These are phyloP conservation scores for Nephrotoma guestfalica DNA, from an alignment of 2,888 invertebrate genomes.

Conservation along the genomic window DNA sequence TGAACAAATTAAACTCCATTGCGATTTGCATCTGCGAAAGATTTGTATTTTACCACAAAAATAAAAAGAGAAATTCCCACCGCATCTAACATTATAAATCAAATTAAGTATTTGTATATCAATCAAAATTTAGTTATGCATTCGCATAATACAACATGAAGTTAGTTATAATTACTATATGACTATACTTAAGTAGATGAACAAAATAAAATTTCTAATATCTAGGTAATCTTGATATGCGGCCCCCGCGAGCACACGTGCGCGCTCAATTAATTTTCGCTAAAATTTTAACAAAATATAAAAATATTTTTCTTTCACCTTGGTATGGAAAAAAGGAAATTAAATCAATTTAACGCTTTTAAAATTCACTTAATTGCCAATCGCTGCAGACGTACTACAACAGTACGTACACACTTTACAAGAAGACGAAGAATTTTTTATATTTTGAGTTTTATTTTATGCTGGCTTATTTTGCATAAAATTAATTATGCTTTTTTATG, in stretches of 20 bases:
- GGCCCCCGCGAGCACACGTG: not conserved
- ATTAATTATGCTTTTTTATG: not conserved
- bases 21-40: not conserved
- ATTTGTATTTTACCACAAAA: not conserved
- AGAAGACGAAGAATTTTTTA: not conserved
- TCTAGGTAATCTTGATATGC: not conserved
- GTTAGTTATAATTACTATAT: not conserved
- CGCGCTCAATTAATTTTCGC: not conserved
- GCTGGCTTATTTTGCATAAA: not conserved
- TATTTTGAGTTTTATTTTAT: too few species aligned
- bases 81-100: not conserved
- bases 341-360: not conserved
- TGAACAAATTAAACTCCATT: not conserved
- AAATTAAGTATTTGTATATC: not conserved
- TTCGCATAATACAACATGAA: not conserved
- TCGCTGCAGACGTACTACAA: not conserved
- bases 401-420: not conserved
- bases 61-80: not conserved
- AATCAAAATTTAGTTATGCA: not conserved
- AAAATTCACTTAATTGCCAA: not conserved
- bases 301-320: not conserved
- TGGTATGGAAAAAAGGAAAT: not conserved
- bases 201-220: not conserved
- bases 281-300: not conserved
- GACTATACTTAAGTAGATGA: too few species aligned